Conservation (phyloP, 2,797 vertebrate species). For the Staurois parvus region DNA sequence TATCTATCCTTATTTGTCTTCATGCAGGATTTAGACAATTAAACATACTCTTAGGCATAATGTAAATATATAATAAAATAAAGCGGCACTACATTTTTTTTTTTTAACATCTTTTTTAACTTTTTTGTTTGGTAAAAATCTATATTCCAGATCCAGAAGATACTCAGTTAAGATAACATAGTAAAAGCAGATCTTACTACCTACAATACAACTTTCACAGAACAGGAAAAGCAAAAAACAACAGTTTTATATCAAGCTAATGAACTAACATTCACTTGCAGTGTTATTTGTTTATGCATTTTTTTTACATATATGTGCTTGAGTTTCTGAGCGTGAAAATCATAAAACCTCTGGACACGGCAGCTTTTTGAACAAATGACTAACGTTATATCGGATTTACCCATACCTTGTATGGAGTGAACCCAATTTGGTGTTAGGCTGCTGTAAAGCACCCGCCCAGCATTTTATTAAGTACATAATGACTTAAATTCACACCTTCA, state of each 20-base stretch:
- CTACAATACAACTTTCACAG: neutral
- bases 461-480: neutral
- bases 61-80: too few relatives aligned
- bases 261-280: neutral
- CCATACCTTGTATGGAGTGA: neutral
- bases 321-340: too few relatives aligned
- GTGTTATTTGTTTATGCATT: neutral
- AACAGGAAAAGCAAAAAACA: neutral
- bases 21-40: neutral
- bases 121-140: neutral
- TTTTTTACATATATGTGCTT: neutral
- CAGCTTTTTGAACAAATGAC: neutral
- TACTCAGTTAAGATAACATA: too few relatives aligned
- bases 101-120: neutral
- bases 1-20: neutral
- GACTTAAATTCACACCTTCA: neutral
- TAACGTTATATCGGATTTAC: neutral
- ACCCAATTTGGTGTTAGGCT: neutral
- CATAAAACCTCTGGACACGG: too few relatives aligned
- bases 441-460: neutral
- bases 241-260: neutral
- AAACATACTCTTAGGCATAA: neutral
- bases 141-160: too few relatives aligned
- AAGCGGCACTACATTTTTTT: too few relatives aligned
- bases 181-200: neutral